phyloP scores from a whole-genome alignment of 2,113 vertebrate species.

The Rhea americana region DNA sequence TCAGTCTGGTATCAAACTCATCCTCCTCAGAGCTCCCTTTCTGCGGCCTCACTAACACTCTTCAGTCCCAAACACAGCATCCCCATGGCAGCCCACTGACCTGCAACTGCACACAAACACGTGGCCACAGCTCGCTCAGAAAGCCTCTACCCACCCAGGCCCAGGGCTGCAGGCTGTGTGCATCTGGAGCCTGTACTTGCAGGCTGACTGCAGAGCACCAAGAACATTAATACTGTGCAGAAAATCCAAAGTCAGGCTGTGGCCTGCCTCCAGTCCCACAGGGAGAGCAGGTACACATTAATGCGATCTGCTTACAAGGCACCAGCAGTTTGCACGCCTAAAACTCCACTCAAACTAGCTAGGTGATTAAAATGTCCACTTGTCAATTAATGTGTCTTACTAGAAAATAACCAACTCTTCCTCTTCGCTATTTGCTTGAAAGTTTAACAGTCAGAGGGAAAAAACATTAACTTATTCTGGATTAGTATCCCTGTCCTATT shows the following conservation, averaged over 20 bases:
- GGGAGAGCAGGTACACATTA: background rate
- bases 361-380: background rate
- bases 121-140: background rate
- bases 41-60: background rate
- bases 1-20: background rate
- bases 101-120: background rate
- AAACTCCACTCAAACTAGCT: background rate
- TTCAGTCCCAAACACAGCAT: background rate
- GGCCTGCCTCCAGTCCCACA: background rate
- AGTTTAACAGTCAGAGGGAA: background rate
- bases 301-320: background rate
- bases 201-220: background rate
- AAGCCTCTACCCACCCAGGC: background rate
- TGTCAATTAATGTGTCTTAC: background rate
- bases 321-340: background rate
- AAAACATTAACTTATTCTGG: background rate
- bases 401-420: background rate
- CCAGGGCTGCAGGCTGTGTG: background rate
- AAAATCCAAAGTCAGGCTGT: accelerated
- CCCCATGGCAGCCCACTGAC: background rate
- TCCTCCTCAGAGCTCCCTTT: background rate
- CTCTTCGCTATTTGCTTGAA: background rate
- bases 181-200: background rate
- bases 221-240: background rate
- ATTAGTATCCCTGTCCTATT: background rate